Conservation (phyloP, 2,113 vertebrate genomes). For the Sylvilagus bachmani region DNA sequence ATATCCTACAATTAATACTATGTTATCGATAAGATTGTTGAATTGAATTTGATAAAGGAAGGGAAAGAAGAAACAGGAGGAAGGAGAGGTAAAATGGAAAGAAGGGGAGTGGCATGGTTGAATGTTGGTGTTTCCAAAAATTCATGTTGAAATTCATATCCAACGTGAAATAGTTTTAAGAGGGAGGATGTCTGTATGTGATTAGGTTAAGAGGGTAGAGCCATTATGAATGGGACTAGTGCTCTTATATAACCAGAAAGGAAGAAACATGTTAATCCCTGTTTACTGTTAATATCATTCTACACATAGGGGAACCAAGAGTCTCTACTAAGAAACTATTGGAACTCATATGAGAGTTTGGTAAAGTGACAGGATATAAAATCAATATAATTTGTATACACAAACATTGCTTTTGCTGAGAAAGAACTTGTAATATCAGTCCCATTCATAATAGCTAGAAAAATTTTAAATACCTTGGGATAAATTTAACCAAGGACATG, state of each 20-base stretch:
- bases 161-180: background rate
- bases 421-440: no score
- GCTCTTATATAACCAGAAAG: background rate
- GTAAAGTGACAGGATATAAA: no score
- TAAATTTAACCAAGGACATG: no score
- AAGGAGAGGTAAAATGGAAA: background rate
- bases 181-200: background rate
- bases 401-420: no score
- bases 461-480: no score
- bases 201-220: background rate
- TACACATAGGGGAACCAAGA: no score
- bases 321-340: no score
- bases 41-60: constrained; percentile 7
- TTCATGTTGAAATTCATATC: background rate
- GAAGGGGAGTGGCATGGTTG: background rate
- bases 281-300: no score
- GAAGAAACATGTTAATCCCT: no score
- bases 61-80: background rate
- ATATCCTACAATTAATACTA: background rate
- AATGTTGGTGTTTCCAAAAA: background rate
- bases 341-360: no score
- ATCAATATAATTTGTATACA: no score
- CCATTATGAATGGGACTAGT: background rate
- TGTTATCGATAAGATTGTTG: background rate
- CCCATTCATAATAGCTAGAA: no score